Evolutionary conservation across 2,888 invertebrate species (phyloP), one percentile per base, ranked within the genome.

Genomic region (Drosophila paranaensis): DNA sequence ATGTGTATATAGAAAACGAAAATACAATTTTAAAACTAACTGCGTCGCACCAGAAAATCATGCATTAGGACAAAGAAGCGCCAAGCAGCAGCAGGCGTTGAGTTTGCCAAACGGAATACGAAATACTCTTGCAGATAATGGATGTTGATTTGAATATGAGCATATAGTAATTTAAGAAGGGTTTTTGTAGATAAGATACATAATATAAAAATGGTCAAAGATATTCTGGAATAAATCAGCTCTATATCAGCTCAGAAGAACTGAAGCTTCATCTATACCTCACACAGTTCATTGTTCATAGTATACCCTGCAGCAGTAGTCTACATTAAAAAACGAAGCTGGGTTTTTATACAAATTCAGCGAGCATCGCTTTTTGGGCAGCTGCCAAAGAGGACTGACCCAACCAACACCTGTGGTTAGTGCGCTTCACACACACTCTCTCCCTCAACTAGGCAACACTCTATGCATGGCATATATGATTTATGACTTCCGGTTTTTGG

Each of bases 401-500:
- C 64, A 69, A 71, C 86, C 86, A 72, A 82, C 82, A 82, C 82
- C 82, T 82, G 86, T 65, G 86, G 86, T 85, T 82, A 63, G 53
- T 64, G 66, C 60, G 79, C 81, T 78, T 81, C 81, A 61, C 40
- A 61, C 39, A 39, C 45, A 50, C 72, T 42, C 30, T 8, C 51
- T 51, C 53, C 10, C 13, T 45, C 11, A 40, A 11, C 66, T 67
- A 30, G 53, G 40, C 30, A 6, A 61, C 43, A 63, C 60, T 55
- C 65, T 50, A 55, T 68, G 72, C 66, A 73, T 71, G 56, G 62
- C 77, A 85, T 77, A 76, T 81, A 90, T 89, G 90, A 89, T 89
- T 89, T 89, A 89, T 89, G 86, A 90, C 80, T 89, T 89, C 89
- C 89, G 90, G 83, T 77, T 80, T 81, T 76, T 56, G 76, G 71